Evolutionary conservation across 2,888 invertebrate species (phyloP).

Genomic region (Cloeon dipterum): DNA sequence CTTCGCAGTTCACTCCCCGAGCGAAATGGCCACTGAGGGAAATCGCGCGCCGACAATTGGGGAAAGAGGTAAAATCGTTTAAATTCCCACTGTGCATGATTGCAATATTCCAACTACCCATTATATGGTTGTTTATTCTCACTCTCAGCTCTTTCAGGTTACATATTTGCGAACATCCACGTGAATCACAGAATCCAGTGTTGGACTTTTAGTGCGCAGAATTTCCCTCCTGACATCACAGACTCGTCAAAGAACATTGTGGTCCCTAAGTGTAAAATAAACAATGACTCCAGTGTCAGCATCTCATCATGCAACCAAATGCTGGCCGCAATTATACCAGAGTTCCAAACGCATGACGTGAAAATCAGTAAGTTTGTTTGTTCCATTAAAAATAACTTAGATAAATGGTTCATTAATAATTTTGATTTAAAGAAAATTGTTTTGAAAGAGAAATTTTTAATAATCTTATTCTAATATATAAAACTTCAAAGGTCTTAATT

Average conservation of each 20-base stretch:
- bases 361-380: constrained; percentile 35
- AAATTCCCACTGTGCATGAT: background rate
- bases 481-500: no score
- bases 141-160: no score
- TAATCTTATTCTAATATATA: no score
- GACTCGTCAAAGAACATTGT: constrained; percentile 38
- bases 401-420: background rate
- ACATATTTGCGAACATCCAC: constrained; percentile 32
- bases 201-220: constrained; percentile 41
- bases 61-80: background rate
- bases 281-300: constrained; percentile 70
- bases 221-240: constrained; percentile 4
- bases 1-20: background rate
- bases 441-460: background rate
- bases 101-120: no score
- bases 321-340: constrained; percentile 50
- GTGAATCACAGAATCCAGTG: constrained; percentile 60
- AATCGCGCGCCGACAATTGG: background rate
- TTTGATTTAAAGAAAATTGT: background rate
- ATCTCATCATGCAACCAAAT: constrained; percentile 57
- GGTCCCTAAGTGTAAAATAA: constrained; percentile 58
- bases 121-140: no score
- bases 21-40: background rate
- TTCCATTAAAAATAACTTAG: background rate
- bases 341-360: no score